A percentile compares a stretch with the other conserved stretches of the same genome.
These are phyloP conservation scores for Aquatica leii DNA, from an alignment of 2,888 invertebrate genomes.

Conservation along the genomic window DNA sequence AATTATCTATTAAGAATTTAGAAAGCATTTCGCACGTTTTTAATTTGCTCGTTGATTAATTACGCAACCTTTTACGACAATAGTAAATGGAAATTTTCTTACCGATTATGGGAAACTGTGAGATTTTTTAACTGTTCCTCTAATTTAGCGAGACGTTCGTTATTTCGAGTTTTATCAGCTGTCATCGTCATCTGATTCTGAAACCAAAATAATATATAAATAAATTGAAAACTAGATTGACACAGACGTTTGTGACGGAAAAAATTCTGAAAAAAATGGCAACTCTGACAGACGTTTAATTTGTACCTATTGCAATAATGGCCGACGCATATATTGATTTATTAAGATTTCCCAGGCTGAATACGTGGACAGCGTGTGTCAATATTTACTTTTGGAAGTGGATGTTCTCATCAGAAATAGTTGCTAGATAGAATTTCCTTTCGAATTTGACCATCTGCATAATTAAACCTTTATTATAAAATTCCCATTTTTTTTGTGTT, in stretches of 20 bases:
- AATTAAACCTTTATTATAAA: background rate
- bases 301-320: slow-evolving; percentile 48
- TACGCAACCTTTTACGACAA: background rate
- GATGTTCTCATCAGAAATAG: slow-evolving; percentile 64
- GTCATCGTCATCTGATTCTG: slow-evolving; percentile 74
- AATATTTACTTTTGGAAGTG: slow-evolving; percentile 75
- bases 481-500: background rate
- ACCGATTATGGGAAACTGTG: slow-evolving; percentile 38
- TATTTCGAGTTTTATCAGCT: slow-evolving; percentile 71
- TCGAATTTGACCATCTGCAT: slow-evolving; percentile 18
- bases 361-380: slow-evolving; percentile 62
- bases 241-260: no score
- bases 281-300: background rate
- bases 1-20: slow-evolving; percentile 33
- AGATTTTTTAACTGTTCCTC: slow-evolving; percentile 71
- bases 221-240: background rate
- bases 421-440: slow-evolving; percentile 55
- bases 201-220: slow-evolving; percentile 40
- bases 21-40: background rate
- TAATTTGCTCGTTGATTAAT: no score
- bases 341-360: slow-evolving; percentile 56
- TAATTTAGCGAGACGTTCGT: slow-evolving; percentile 72
- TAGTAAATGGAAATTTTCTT: background rate
- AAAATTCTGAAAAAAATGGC: no score
- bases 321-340: slow-evolving; percentile 53